These are phyloP conservation scores for Acrocera orbiculus DNA, from an alignment of 2,888 invertebrate genomes.

Conservation along the genomic window DNA sequence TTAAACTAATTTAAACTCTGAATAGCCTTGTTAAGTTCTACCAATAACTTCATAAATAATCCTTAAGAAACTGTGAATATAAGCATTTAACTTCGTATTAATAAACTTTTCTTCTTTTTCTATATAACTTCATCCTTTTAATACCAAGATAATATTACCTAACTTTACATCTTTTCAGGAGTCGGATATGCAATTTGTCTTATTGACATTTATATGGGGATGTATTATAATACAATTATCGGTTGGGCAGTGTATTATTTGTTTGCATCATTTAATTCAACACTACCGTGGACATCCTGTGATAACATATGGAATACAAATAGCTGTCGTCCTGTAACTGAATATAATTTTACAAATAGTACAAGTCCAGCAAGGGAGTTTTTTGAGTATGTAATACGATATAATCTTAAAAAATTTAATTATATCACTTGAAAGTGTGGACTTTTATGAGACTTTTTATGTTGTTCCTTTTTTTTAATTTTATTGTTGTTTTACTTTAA, in stretches of 20 bases:
- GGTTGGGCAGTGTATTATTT: conserved; percentile 90
- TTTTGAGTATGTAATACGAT: conserved; percentile 51
- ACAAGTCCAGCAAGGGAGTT: conserved; percentile 75
- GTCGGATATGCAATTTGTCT: conserved; percentile 92
- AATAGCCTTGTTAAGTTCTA: too few relatives aligned
- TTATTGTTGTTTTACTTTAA: too few relatives aligned
- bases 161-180: too few relatives aligned
- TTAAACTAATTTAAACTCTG: too few relatives aligned
- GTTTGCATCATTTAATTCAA: conserved; percentile 60
- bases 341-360: conserved; percentile 36
- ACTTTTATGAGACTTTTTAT: too few relatives aligned
- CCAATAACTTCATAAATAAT: too few relatives aligned
- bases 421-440: too few relatives aligned
- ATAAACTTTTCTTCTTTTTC: too few relatives aligned
- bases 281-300: conserved; percentile 77
- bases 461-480: not conserved
- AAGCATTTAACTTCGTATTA: too few relatives aligned
- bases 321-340: conserved; percentile 49
- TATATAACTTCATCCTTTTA: too few relatives aligned
- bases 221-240: conserved; percentile 95
- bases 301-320: conserved; percentile 74
- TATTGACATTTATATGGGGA: conserved; percentile 87
- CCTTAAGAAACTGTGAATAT: too few relatives aligned
- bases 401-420: not conserved
- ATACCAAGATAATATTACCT: too few relatives aligned